Evolutionary conservation across 2,113 vertebrate genomes (phyloP).

Genomic region (Guaruba guarouba): DNA sequence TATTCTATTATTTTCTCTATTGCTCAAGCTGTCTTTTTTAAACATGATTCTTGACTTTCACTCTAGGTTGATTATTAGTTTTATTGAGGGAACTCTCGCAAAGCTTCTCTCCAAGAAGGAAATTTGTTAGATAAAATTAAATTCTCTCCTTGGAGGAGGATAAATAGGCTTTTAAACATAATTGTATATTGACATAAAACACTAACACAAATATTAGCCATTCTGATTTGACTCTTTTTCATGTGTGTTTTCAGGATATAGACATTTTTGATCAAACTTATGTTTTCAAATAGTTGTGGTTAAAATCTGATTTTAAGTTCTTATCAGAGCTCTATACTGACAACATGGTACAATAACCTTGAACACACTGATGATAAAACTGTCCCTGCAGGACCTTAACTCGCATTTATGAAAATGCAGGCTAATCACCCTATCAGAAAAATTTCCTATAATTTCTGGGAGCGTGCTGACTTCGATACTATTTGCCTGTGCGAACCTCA

Average conservation of each 20-base stretch:
- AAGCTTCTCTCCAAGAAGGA: background rate
- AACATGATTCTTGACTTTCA: conserved; percentile 9
- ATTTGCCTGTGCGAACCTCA: background rate
- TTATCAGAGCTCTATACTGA: background rate
- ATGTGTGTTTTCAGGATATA: background rate
- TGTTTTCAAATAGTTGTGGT: background rate
- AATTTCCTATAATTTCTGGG: background rate
- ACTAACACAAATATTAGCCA: background rate
- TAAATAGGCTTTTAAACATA: background rate
- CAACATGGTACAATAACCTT: background rate
- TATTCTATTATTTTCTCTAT: conserved; percentile 58
- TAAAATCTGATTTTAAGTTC: background rate
- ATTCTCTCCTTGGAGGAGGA: background rate
- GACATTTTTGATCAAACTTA: background rate
- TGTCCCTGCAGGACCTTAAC: background rate
- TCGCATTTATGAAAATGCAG: background rate
- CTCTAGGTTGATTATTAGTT: conserved; percentile 15
- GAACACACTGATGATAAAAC: background rate
- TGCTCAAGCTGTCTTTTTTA: conserved; percentile 24
- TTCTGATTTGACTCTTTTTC: background rate
- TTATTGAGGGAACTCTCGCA: background rate
- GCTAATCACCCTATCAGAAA: background rate
- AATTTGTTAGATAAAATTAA: conserved; percentile 26
- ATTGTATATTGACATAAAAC: background rate
- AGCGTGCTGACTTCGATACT: background rate